A percentile compares a stretch with the other conserved stretches of the same genome.
Conservation (phyloP, 1,140 invertebrate species). For the Apocrypta bakeri region DNA sequence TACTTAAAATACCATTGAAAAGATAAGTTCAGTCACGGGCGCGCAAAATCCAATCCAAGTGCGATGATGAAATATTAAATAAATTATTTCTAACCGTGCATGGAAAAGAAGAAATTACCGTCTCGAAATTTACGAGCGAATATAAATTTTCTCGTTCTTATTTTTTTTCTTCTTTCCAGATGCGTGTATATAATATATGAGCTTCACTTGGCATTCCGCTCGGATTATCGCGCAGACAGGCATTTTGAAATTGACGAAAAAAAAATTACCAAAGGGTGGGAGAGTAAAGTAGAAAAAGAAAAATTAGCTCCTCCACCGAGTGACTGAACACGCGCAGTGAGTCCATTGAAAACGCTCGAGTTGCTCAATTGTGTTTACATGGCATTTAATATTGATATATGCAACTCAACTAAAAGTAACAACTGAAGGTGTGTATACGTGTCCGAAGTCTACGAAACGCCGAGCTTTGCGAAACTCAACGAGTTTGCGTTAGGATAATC, state of each 20-base stretch:
- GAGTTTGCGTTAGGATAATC: too few relatives aligned
- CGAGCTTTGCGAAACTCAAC: constrained; percentile 21
- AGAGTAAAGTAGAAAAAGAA: neutral
- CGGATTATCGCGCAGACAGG: neutral
- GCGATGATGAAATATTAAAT: neutral
- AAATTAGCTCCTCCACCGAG: neutral
- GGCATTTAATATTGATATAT: constrained; percentile 41
- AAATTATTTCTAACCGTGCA: neutral
- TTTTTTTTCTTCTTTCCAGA: neutral
- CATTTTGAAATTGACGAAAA: neutral
- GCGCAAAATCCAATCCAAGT: neutral
- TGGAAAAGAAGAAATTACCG: neutral
- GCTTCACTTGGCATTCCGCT: neutral
- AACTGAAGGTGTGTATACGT: neutral
- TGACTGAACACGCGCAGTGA: too few relatives aligned
- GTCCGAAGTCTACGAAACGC: neutral
- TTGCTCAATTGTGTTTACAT: constrained; percentile 37
- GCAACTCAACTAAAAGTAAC: constrained; percentile 9
- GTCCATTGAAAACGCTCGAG: neutral
- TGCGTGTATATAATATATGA: neutral
- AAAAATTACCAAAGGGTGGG: neutral
- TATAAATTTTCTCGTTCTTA: constrained; percentile 8
- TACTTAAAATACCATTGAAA: neutral
- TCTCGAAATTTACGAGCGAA: neutral
- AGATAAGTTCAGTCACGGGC: too few relatives aligned